Conservation (phyloP, 1,140 invertebrate species). For the Megalopta genalis region DNA sequence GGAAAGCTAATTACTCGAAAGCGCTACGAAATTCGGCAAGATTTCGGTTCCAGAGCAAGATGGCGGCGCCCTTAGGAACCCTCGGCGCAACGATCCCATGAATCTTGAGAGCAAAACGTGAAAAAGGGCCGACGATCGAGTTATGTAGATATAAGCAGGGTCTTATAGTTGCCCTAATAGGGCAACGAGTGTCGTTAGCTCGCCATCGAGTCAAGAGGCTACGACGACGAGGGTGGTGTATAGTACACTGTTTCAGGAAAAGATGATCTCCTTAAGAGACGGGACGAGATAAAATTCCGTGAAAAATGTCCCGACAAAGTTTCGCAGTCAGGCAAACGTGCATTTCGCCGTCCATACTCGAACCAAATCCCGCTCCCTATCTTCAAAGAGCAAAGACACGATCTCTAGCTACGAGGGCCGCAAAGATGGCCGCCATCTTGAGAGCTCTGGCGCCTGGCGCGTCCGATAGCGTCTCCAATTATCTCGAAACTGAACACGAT, state of each 20-base stretch:
- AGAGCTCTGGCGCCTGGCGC: neutral
- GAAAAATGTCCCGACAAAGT: neutral
- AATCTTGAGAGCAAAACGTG: too few species aligned
- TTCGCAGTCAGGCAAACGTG: too few species aligned
- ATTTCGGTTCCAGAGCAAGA: neutral
- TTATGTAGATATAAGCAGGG: slow-evolving; percentile 10
- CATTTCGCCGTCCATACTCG: too few species aligned
- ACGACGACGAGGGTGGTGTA: neutral
- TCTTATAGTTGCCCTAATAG: neutral
- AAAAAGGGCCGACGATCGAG: slow-evolving; percentile 1
- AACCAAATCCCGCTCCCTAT: too few species aligned
- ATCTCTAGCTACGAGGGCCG: too few species aligned
- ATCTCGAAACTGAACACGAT: too few species aligned
- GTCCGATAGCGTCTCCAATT: too few species aligned
- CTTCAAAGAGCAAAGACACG: too few species aligned
- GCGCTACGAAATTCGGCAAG: neutral
- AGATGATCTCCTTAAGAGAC: neutral
- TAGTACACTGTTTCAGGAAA: neutral
- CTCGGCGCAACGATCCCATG: neutral
- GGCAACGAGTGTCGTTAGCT: slow-evolving; percentile 13
- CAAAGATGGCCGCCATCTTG: neutral
- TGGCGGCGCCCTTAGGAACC: neutral
- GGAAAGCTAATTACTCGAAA: neutral
- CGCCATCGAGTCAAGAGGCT: neutral
- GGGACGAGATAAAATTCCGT: neutral